Percentiles rank a stretch among this genome's conserved stretches.
Evolutionary conservation across 1,140 invertebrate genomes (phyloP).

Genomic region (Bombus confusus): DNA sequence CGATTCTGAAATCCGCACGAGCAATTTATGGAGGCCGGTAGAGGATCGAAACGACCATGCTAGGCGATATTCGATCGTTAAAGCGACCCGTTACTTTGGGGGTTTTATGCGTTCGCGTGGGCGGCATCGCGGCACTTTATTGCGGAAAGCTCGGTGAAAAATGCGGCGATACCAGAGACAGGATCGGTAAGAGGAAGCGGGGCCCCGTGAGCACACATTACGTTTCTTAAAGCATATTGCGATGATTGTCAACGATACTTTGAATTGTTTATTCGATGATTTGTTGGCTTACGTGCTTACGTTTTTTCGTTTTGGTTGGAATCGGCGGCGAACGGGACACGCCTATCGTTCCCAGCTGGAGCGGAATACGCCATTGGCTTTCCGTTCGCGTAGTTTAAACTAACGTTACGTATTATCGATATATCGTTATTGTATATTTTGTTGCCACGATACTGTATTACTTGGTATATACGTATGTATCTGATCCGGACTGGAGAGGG

Average conservation of each 20-base stretch:
- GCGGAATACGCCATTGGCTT: conserved; percentile 22
- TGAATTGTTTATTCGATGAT: conserved; percentile 67
- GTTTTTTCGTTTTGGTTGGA: conserved; percentile 51
- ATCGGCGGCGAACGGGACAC: conserved; percentile 72
- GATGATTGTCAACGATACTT: conserved; percentile 68
- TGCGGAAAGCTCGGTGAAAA: neutral
- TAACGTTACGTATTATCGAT: conserved; percentile 11
- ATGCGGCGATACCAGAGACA: conserved; percentile 8
- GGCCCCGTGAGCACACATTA: conserved; percentile 74
- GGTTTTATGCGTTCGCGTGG: neutral
- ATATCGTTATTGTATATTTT: neutral
- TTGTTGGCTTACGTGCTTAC: conserved; percentile 62
- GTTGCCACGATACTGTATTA: neutral
- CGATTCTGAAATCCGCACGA: neutral
- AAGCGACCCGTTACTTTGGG: neutral
- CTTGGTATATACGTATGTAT: conserved; percentile 40
- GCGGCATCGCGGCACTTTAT: neutral
- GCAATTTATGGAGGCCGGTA: neutral
- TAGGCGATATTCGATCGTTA: conserved; percentile 7
- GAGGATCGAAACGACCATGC: neutral
- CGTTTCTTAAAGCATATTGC: conserved; percentile 75
- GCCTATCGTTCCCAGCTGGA: conserved; percentile 61
- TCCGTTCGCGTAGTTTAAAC: conserved; percentile 57
- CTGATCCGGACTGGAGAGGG: conserved; percentile 74
- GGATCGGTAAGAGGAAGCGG: conserved; percentile 64